Base-by-base conservation (phyloP, 64 coral and sea anemone species). In the Pocillopora damicornis region DNA sequence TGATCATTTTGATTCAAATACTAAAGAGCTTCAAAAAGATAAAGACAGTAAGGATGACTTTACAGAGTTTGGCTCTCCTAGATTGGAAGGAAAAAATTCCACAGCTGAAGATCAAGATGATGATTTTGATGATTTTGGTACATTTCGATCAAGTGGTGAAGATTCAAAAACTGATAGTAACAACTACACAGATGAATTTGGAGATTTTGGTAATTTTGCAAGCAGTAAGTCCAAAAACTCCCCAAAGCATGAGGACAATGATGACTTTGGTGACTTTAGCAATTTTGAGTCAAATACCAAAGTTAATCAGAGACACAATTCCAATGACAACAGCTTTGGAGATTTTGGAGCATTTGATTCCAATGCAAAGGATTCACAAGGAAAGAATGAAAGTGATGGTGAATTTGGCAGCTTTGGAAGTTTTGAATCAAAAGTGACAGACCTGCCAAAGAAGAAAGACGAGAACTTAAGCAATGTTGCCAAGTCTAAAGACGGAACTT, bases 361-460 rank as follows among this genome's bases (percentile, higher is more conserved):
- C 51, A 61, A 61, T 17, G 20, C 3, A 16, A 60, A 81, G 18
- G 16, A 62, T 62, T 11, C 8, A 8, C 18, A 15, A 56, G 18
- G 76, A 35, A 76, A 35, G 20, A 22, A 76, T 76, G n/a, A 23
- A 30, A 74, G 71, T 60, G 78, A 73, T 66, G 56, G 64, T 37
- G 69, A 92, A 2, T 92, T 92, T 88, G 85, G 83, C 26, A 76
- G 88, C 37, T 92, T 92, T 92, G 85, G 23, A 14, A 18, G 30
- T 57, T 80, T 85, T 85, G 81, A 85, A 15, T 68, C 38, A 6
- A 85, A 26, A n/a, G 22, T 14, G 16, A 73, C 58, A 68, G 63
- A 62, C 42, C 2, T 22, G 2, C 35, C 5, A 68, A 67, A 68
- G 12, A 5, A 9, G 15, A 4, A 66, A 45, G 12, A 83, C 66